Evolutionary conservation across 2,888 invertebrate species (phyloP), one percentile per base, ranked within the genome.

Genomic region (Caenorhabditis sp.): DNA sequence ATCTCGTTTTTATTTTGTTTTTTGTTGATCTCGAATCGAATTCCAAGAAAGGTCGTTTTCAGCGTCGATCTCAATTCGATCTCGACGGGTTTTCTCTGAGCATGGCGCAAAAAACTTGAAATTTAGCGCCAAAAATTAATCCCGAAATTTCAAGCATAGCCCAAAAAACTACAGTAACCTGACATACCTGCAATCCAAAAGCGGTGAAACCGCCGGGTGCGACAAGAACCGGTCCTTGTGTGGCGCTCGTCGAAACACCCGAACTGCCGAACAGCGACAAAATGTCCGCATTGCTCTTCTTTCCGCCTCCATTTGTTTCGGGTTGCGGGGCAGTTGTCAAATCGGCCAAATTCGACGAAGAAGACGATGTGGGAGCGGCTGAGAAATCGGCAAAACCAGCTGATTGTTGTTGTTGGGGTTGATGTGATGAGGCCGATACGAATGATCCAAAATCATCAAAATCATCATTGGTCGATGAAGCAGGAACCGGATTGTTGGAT

Each of bases 381-480:
- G 69, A 66, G 23, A 76, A 76, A 31, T 64, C 76, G 17, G 72
- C 69, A 24, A 77, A 77, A 1, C 58, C 70, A 1, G 62, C 36
- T n/a, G 37, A 51, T 61, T 6, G 12, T 31, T 4, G 54, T 50
- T 12, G 62, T 50, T 8, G 58, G 50, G n/a, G 17, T 55, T 17
- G n/a, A 59, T 27, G 10, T 12, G 50, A 3, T 1, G 67, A 51
- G 1, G 83, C 84, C 3, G 83, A 81, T 10, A 84, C 84, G 17
- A 84, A 81, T 19, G 81, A 76, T 12, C 85, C 85, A 58, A 84
- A 85, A 65, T 85, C 85, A 49, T 85, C 85, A 17, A 85, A 63
- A 53, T 83, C 79, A 14, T 78, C 77, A 57, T 66, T 66, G 10
- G 58, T 10, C n/a, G 55, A 24, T 14, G 66, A 14, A 21, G 54